phyloP scores from a whole-genome alignment of 2,888 invertebrate species.

The Hirtodrosophila histrioides region DNA sequence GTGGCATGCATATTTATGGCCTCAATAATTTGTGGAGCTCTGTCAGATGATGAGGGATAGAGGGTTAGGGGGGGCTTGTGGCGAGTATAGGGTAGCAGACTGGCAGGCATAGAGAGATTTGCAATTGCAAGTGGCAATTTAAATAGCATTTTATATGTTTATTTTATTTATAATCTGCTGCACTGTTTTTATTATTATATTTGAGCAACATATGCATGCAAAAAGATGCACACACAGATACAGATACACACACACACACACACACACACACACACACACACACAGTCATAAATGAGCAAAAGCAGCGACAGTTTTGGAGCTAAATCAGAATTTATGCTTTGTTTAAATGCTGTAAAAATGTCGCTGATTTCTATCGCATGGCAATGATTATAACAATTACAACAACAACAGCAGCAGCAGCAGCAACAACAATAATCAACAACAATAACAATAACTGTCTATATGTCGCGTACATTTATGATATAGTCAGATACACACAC shows the following conservation, averaged over 20 bases:
- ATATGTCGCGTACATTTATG: slow-evolving; percentile 59
- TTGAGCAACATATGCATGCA: slow-evolving; percentile 55
- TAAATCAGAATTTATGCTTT: slow-evolving; percentile 81
- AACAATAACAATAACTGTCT: slow-evolving; percentile 69
- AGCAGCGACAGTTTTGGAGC: slow-evolving; percentile 69
- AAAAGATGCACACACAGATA: slow-evolving; percentile 25
- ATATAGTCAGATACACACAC: slow-evolving; percentile 21
- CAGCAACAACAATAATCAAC: slow-evolving; percentile 46
- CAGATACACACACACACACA: not conserved
- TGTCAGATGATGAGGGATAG: not conserved
- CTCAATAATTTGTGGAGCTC: slow-evolving; percentile 53
- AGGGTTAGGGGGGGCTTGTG: not conserved
- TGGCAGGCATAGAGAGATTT: slow-evolving; percentile 33
- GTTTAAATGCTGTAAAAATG: slow-evolving; percentile 83
- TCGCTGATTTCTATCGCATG: slow-evolving; percentile 77
- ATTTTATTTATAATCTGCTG: slow-evolving; percentile 68
- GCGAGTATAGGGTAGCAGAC: slow-evolving; percentile 2
- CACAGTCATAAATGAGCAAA: slow-evolving; percentile 24
- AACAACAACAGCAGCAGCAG: no score
- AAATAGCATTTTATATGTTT: slow-evolving; percentile 71
- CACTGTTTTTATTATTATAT: slow-evolving; percentile 52
- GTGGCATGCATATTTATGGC: slow-evolving; percentile 55
- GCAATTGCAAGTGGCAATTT: slow-evolving; percentile 73
- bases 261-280: no score
- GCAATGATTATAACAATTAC: slow-evolving; percentile 75